Base-by-base conservation (phyloP, 2,797 vertebrate genomes). In the Sus cebifrons region DNA sequence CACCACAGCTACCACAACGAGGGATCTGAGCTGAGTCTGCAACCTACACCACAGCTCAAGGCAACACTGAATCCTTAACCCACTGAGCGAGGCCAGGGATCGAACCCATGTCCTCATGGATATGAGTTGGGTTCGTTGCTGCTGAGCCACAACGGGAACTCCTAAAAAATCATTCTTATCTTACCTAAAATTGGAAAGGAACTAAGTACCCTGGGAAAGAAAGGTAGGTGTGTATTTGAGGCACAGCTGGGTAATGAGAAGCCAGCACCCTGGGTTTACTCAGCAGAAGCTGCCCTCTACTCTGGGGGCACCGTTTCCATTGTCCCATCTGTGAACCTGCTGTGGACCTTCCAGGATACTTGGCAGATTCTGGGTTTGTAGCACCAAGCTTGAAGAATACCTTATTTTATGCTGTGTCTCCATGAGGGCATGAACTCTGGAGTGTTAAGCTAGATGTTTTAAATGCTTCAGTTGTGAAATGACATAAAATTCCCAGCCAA, bases 381-480 rank as follows among this genome's bases (percentile, higher is more conserved):
- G 6, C 25, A 86, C 81, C 6, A 2, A 17, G 16, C 79, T 86
- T 89, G 58, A 83, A 77, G 60, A 89, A 12, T 13, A 82, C 86
- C 88, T 92, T 67, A 49, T 81, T 89, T 58, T 73, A 49, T 36
- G 52, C 36, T 79, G 56, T 75, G 70, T 91, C 73, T 97, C 60
- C 52, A 15, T 27, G 25, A 67, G 20, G 64, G 32, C 68, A 68
- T 65, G 68, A 89, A 89, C 54, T 94, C 56, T 36, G 36, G 78
- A 89, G 77, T 87, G 77, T 83, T 96, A 56, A 77, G 36, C 49
- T 74, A 79, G 75, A 89, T 94, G 92, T 95, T 96, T 96, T 9
- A 96, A 95, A 96, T 79, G 89, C 40, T 92, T 95, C 86, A 71
- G 27, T 89, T 67, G 84, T 94, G 85, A 81, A 95, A 84, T 88